Percentiles rank a stretch among this genome's conserved stretches.
Conservation (phyloP, 2,797 vertebrate species). For the Parotocinclus haroldoi region DNA sequence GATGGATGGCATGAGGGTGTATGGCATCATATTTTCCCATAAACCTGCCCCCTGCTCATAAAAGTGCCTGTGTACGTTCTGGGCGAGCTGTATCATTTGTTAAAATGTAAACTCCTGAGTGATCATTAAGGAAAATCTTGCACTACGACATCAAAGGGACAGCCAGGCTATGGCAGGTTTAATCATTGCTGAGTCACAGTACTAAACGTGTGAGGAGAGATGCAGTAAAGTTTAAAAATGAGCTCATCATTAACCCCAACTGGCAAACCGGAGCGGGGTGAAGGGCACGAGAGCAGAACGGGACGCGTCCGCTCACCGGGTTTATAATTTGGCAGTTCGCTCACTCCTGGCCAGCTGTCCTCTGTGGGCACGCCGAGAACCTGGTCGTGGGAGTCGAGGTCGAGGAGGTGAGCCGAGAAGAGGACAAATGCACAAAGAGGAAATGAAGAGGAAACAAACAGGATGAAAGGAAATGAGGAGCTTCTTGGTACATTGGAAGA, state of each 20-base stretch:
- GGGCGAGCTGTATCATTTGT: too few species aligned
- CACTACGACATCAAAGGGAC: background rate
- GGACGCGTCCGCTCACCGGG: constrained; percentile 66
- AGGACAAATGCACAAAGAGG: background rate
- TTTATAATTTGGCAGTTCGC: constrained; percentile 76
- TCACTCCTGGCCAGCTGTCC: constrained; percentile 84
- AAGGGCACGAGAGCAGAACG: background rate
- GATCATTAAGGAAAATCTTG: constrained; percentile 3
- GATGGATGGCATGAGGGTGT: too few species aligned
- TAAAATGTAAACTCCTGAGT: background rate
- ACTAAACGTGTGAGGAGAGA: background rate
- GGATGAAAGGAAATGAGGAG: background rate
- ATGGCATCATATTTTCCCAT: too few species aligned
- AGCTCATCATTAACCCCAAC: background rate
- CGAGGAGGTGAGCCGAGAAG: constrained; percentile 57
- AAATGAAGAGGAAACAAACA: background rate
- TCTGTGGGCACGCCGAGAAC: constrained; percentile 81
- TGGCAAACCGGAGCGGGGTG: background rate
- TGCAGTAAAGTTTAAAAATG: background rate
- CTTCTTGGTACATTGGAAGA: background rate
- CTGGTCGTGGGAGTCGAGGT: constrained; percentile 58
- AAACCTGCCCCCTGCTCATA: too few species aligned
- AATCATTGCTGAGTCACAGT: background rate
- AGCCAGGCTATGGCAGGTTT: background rate
- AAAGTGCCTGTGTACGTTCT: too few species aligned